phyloP scores from a whole-genome alignment of 2,888 invertebrate genomes.

The Glyphotaelius pellucidus region DNA sequence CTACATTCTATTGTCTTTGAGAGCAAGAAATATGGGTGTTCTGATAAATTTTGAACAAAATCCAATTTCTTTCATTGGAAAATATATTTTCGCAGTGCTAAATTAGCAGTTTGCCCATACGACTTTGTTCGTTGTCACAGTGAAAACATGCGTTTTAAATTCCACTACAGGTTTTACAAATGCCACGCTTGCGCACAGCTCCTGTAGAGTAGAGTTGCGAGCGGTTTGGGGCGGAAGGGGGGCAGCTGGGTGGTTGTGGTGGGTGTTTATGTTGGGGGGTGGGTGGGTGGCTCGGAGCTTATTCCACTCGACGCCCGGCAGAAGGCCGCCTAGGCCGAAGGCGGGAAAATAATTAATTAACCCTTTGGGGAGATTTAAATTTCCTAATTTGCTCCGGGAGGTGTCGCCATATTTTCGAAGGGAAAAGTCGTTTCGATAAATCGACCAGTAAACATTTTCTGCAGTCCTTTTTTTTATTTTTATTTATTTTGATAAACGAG shows the following conservation, averaged over 20 bases:
- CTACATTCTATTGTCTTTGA: neutral
- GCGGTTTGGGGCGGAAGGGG: neutral
- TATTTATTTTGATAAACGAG: neutral
- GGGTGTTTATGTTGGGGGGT: neutral
- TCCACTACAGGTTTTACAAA: neutral
- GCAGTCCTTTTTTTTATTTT: neutral
- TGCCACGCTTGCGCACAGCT: neutral
- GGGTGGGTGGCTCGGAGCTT: neutral
- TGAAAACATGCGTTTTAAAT: neutral
- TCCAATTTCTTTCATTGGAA: neutral
- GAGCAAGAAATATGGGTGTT: neutral
- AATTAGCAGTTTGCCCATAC: neutral
- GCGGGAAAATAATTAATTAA: slow-evolving; percentile 50
- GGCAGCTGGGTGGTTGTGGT: neutral
- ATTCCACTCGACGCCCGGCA: slow-evolving; percentile 22
- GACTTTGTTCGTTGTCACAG: neutral
- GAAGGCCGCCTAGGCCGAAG: slow-evolving; percentile 21
- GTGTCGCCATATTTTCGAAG: slow-evolving; percentile 28
- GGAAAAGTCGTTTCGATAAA: neutral
- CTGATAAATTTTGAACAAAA: neutral
- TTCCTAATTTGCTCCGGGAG: slow-evolving; percentile 37
- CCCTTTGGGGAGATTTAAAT: slow-evolving; percentile 48
- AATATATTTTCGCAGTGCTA: neutral
- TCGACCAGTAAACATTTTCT: neutral
- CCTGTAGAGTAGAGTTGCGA: neutral